Evolutionary conservation across 2,113 vertebrate genomes (phyloP).

Genomic region (Cromileptes altivelis): DNA sequence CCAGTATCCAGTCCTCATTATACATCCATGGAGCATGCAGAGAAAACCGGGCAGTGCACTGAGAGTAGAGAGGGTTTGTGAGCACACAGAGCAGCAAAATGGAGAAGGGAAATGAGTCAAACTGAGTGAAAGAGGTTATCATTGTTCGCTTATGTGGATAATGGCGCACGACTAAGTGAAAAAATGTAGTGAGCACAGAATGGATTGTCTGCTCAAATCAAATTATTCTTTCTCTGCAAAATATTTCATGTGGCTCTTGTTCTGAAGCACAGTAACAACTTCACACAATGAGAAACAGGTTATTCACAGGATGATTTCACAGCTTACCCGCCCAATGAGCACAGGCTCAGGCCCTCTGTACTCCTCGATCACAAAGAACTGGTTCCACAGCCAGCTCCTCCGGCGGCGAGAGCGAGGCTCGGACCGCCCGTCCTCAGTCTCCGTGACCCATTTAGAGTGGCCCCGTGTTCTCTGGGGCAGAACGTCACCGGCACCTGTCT

Average conservation of each 20-base stretch:
- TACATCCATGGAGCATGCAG: not conserved
- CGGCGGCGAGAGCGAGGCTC: slow-evolving; percentile 78
- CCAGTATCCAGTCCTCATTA: not conserved
- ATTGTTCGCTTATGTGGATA: not conserved
- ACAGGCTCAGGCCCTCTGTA: slow-evolving; percentile 93
- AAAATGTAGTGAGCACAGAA: not conserved
- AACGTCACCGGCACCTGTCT: slow-evolving; percentile 29
- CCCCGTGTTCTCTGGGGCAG: slow-evolving; percentile 29
- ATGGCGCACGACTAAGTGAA: not conserved
- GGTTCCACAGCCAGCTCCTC: slow-evolving; percentile 96
- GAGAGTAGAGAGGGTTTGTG: not conserved
- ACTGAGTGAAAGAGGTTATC: slow-evolving; percentile 26
- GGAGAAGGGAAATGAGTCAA: slow-evolving; percentile 14
- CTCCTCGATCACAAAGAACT: slow-evolving; percentile 96
- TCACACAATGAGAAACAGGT: not conserved
- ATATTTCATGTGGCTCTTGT: not conserved
- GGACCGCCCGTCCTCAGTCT: slow-evolving; percentile 33
- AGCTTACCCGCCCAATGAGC: slow-evolving; percentile 93
- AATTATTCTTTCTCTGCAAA: slow-evolving; percentile 7
- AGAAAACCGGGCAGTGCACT: not conserved
- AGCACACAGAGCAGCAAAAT: not conserved
- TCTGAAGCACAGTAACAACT: not conserved
- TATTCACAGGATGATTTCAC: not conserved
- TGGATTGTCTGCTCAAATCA: slow-evolving; percentile 8
- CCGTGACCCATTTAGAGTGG: slow-evolving; percentile 36